A percentile compares a stretch with the other conserved stretches of the same genome.
Conservation (phyloP, 2,888 invertebrate genomes). For the Asteroscopus sphinx region DNA sequence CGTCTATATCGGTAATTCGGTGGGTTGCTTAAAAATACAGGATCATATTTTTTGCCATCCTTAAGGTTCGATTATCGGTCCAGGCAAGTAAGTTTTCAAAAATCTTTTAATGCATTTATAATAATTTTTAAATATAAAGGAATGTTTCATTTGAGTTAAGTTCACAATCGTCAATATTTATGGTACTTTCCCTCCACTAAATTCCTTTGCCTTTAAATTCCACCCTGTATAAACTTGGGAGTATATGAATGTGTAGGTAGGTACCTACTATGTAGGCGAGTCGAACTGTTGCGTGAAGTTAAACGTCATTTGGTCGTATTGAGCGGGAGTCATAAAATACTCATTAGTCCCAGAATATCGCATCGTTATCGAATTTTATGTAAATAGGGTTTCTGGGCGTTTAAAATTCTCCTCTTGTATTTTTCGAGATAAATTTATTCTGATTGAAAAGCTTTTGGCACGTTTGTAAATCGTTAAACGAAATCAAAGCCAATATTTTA, state of each 20-base stretch:
- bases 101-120: too few species aligned
- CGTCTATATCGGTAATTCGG: too few species aligned
- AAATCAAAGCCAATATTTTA: slow-evolving; percentile 14
- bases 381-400: slow-evolving; percentile 25
- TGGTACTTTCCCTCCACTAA: too few species aligned
- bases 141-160: too few species aligned
- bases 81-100: too few species aligned
- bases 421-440: not conserved
- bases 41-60: too few species aligned
- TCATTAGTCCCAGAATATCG: slow-evolving; percentile 26
- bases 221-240: not conserved
- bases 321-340: slow-evolving; percentile 39
- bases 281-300: slow-evolving; percentile 17
- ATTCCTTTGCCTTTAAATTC: too few species aligned
- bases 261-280: slow-evolving; percentile 7
- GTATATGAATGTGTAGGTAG: not conserved
- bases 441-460: slow-evolving; percentile 20
- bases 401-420: not conserved
- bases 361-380: slow-evolving; percentile 19
- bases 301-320: slow-evolving; percentile 30
- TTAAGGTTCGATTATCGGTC: too few species aligned
- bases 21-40: too few species aligned
- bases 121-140: too few species aligned
- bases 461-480: slow-evolving; percentile 2
- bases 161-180: too few species aligned